Conservation (phyloP, 2,113 vertebrate species). For the Glaucidium brasilianum region DNA sequence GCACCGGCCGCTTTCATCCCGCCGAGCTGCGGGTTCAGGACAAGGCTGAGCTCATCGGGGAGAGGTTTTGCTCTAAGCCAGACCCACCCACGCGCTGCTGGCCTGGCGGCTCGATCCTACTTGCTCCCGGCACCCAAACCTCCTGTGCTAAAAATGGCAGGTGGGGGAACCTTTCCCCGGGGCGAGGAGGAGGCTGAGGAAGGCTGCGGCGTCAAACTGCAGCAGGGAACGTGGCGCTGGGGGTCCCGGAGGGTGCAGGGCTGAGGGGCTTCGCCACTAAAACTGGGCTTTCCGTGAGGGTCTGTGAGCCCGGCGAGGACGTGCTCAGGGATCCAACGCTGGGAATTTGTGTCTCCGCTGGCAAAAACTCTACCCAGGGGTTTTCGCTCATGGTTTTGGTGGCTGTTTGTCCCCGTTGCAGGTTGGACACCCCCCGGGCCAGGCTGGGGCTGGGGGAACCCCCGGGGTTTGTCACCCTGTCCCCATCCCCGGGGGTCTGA, state of each 20-base stretch:
- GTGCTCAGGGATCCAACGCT: rapidly evolving
- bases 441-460: background rate
- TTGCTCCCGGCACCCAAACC: background rate
- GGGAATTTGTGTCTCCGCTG: background rate
- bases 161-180: background rate
- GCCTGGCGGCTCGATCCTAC: background rate
- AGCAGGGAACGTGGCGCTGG: background rate
- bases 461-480: background rate
- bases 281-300: background rate
- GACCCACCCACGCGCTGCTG: background rate
- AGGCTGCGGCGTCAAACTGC: background rate
- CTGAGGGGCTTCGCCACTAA: background rate
- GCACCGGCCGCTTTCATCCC: background rate
- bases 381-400: background rate
- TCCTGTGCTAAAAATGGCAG: background rate
- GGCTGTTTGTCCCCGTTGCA: background rate
- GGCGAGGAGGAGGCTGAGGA: rapidly evolving
- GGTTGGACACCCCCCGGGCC: background rate
- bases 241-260: background rate
- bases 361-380: background rate
- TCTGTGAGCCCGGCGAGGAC: background rate
- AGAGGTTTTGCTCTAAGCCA: background rate
- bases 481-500: rapidly evolving
- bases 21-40: background rate
- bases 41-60: background rate